Evolutionary conservation across 2,888 invertebrate species (phyloP), one percentile per base, ranked within the genome.

Genomic region (Saturnia japonica): DNA sequence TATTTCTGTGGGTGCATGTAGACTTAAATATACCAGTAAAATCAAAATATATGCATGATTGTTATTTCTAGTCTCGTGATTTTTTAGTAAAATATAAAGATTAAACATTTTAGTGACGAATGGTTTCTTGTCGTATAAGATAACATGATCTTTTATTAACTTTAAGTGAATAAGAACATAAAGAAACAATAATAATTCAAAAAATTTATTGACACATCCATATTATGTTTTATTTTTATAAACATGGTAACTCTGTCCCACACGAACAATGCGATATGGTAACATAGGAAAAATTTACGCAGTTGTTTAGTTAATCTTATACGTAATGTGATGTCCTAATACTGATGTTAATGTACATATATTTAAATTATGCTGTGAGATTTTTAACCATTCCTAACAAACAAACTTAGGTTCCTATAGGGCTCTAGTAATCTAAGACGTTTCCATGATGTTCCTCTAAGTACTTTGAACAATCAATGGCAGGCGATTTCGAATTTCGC

Each of bases 111-210:
- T 25, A 12, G 57, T 57, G 12, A 25, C 25, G 25, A 25, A 57
- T 57, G 57, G 22, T 12, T 57, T 9, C 57, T 57, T 57, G 57
- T 25, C 57, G 25, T 25, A 57, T 57, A 60, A 60, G 28, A 28
- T 60, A 60, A 28, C 25, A 14, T 28, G 25, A 12, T 14, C 25
- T 60, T 28, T 14, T 28, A 60, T 60, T 60, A 60, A 28, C 28
- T 60, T 60, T 28, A 25, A 60, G 25, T 60, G 57, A 60, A 60
- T 28, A 28, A 9, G 25, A 60, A 1, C 57, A 60, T 60, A 60
- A 57, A 60, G 25, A 28, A 60, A 60, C 25, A 14, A 28, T 60
- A 25, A 60, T 60, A 60, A 60, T 28, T 60, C 57, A 54, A 54
- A 60, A 60, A 0, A 12, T 60, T 60, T 60, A 60, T 60, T 60